Conservation (phyloP, 1,140 invertebrate genomes). For the Drosophila gunungcola region DNA sequence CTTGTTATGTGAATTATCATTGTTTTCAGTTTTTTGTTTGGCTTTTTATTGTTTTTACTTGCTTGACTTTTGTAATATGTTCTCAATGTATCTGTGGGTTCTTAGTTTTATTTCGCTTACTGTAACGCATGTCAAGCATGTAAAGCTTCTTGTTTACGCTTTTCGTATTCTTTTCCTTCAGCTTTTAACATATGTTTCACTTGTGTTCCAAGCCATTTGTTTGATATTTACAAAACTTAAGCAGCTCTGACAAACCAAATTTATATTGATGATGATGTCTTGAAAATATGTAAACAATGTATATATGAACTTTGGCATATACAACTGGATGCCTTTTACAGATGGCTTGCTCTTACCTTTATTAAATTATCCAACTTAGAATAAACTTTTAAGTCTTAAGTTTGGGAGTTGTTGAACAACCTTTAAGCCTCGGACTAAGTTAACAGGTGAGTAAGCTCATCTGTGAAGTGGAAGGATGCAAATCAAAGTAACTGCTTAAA, state of each 20-base stretch:
- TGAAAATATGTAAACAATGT: background rate
- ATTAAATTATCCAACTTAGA: slow-evolving; percentile 5
- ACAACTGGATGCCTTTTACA: background rate
- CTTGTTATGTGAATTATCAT: slow-evolving; percentile 30
- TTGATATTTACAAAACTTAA: slow-evolving; percentile 52
- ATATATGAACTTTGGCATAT: background rate
- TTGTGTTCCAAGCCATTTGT: slow-evolving; percentile 52
- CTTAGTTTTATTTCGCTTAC: slow-evolving; percentile 11
- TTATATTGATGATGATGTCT: slow-evolving; percentile 59
- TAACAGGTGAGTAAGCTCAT: slow-evolving; percentile 70
- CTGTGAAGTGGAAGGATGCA: background rate
- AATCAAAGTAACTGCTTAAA: background rate
- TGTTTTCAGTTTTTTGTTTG: slow-evolving; percentile 56
- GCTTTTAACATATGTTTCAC: slow-evolving; percentile 68
- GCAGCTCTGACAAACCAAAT: slow-evolving; percentile 61
- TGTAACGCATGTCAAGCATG: slow-evolving; percentile 48
- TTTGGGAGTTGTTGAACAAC: slow-evolving; percentile 4
- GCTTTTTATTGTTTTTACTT: slow-evolving; percentile 27
- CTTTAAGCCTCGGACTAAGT: slow-evolving; percentile 2
- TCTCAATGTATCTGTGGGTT: slow-evolving; percentile 36
- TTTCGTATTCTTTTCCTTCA: slow-evolving; percentile 15
- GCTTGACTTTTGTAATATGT: slow-evolving; percentile 54
- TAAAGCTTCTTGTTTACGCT: slow-evolving; percentile 43
- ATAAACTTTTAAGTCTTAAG: background rate
- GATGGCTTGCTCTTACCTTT: background rate